phyloP scores from a whole-genome alignment of 2,797 vertebrate species.

The Myotis vivesi region DNA sequence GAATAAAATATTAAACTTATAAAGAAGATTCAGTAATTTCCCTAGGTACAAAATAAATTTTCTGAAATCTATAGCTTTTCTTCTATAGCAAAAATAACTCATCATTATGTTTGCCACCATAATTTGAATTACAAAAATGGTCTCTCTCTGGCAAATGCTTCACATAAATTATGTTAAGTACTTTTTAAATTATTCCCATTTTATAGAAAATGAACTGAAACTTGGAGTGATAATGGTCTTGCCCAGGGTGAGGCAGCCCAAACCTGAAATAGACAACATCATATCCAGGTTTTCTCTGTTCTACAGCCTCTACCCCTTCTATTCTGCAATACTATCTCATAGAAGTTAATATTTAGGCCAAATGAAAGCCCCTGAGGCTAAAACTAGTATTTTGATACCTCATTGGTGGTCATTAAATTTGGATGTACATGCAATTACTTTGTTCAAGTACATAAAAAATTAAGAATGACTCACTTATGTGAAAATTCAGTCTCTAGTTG shows the following conservation, averaged over 20 bases:
- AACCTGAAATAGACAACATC: not conserved
- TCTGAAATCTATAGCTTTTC: not conserved
- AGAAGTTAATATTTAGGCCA: not conserved
- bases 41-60: not conserved
- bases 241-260: not conserved
- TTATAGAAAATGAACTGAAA: not conserved
- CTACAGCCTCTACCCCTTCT: not conserved
- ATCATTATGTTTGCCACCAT: not conserved
- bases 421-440: slow-evolving; percentile 30
- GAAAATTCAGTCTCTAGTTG: not conserved
- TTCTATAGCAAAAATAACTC: slow-evolving; percentile 14
- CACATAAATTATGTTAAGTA: not conserved
- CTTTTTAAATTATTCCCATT: not conserved
- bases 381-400: slow-evolving; percentile 61
- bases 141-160: not conserved
- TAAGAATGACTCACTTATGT: not conserved
- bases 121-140: not conserved
- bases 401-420: slow-evolving; percentile 68
- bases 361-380: slow-evolving; percentile 21
- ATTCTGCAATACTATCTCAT: not conserved
- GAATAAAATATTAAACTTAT: not conserved
- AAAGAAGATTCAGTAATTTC: not conserved
- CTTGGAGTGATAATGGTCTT: not conserved
- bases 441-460: not conserved
- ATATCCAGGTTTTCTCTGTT: not conserved